Percentiles rank a stretch among this genome's conserved stretches.
These are phyloP conservation scores for Xestia ashworthii DNA, from an alignment of 2,888 invertebrate genomes.

Conservation along the genomic window DNA sequence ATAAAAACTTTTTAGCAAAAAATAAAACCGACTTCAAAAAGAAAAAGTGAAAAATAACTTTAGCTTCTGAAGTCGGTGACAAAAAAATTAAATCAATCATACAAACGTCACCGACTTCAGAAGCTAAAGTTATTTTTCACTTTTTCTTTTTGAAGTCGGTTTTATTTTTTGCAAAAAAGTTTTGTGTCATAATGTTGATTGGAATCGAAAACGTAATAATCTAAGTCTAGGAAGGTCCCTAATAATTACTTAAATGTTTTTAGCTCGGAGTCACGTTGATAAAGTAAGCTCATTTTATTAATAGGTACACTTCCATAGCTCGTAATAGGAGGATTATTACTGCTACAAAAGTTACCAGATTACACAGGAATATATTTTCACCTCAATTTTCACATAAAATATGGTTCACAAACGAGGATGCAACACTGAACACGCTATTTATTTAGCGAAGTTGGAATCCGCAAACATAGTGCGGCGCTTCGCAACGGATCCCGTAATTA, in stretches of 20 bases:
- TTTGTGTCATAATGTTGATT: neutral
- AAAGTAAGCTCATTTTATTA: neutral
- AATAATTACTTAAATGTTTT: neutral
- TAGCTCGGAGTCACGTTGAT: neutral
- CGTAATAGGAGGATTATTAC: neutral
- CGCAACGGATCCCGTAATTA: slow-evolving; percentile 70
- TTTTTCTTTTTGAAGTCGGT: too few relatives aligned
- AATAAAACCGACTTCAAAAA: too few relatives aligned
- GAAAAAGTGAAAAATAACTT: too few relatives aligned
- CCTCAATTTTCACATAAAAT: slow-evolving; percentile 38
- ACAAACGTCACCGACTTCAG: too few relatives aligned
- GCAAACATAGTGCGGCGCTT: slow-evolving; percentile 60
- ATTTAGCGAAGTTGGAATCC: slow-evolving; percentile 60
- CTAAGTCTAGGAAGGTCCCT: neutral
- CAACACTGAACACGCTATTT: slow-evolving; percentile 55
- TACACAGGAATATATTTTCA: slow-evolving; percentile 29
- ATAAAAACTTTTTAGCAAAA: too few relatives aligned
- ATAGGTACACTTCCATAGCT: neutral
- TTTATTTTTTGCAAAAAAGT: too few relatives aligned
- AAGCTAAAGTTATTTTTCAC: too few relatives aligned
- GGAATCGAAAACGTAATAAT: neutral
- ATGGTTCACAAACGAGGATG: slow-evolving; percentile 37
- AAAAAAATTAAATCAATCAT: too few relatives aligned
- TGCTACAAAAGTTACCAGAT: neutral
- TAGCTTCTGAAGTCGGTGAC: too few relatives aligned